phyloP scores from a whole-genome alignment of 2,113 vertebrate genomes.

The Esox niger region DNA sequence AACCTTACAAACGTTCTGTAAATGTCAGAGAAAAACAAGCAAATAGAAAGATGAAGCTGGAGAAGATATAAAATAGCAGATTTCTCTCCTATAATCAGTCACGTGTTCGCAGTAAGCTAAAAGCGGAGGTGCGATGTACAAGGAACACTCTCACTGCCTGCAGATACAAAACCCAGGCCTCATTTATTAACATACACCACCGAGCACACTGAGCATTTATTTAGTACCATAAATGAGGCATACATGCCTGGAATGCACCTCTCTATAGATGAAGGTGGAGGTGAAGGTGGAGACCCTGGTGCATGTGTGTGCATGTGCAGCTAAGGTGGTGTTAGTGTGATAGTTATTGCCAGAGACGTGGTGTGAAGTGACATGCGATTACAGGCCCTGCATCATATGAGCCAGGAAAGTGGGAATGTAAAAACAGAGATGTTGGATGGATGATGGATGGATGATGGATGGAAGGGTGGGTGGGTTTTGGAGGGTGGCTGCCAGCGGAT shows the following conservation, averaged over 20 bases:
- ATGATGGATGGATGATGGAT: not conserved
- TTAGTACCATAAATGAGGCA: too few relatives aligned
- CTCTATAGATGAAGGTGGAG: not conserved
- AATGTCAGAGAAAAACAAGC: not conserved
- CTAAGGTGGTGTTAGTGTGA: not conserved
- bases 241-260: constrained; percentile 23
- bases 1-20: not conserved
- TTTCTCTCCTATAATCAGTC: constrained; percentile 33
- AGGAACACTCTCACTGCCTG: constrained; percentile 18
- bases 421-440: constrained; percentile 1
- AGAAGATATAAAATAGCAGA: not conserved
- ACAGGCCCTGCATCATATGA: constrained; percentile 16
- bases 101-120: constrained; percentile 14
- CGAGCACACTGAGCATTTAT: too few relatives aligned
- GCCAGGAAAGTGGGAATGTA: not conserved
- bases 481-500: not conserved
- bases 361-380: constrained; percentile 4
- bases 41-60: not conserved
- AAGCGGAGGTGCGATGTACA: constrained; percentile 40
- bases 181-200: constrained; percentile 3
- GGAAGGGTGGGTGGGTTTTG: not conserved
- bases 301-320: not conserved
- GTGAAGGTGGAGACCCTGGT: not conserved
- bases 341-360: not conserved
- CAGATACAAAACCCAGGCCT: constrained; percentile 10